Conservation (phyloP, 2,113 vertebrate species). For the Benitochromis conjunctus region DNA sequence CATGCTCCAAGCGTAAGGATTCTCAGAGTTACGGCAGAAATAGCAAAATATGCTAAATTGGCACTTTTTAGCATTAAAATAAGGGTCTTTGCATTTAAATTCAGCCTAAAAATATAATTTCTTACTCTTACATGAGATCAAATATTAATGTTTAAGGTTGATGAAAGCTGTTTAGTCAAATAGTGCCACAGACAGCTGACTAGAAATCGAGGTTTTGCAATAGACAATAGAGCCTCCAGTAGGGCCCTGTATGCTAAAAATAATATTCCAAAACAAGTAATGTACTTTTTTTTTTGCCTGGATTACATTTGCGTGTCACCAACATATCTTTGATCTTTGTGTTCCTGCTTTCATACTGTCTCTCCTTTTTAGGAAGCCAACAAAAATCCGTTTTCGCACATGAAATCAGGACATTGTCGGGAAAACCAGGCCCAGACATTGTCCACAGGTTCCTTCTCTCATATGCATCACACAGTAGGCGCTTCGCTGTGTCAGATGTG, state of each 20-base stretch:
- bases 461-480: neutral
- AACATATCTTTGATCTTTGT: neutral
- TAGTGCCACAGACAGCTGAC: neutral
- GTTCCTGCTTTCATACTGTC: neutral
- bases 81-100: neutral
- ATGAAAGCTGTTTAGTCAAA: neutral
- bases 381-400: neutral
- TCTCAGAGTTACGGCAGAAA: neutral
- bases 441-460: neutral
- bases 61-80: neutral
- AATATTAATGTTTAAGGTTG: neutral
- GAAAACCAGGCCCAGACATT: neutral
- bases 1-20: constrained; percentile 14
- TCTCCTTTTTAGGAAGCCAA: neutral
- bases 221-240: neutral
- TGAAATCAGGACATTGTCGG: neutral
- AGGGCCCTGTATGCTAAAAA: neutral
- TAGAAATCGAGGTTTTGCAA: neutral
- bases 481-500: neutral
- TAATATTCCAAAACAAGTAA: neutral
- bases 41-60: constrained; percentile 3
- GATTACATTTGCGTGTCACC: neutral
- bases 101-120: neutral
- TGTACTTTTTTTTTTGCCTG: neutral
- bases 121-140: neutral